phyloP scores from a whole-genome alignment of 2,888 invertebrate species.

The Sarcophaga caerulescens region DNA sequence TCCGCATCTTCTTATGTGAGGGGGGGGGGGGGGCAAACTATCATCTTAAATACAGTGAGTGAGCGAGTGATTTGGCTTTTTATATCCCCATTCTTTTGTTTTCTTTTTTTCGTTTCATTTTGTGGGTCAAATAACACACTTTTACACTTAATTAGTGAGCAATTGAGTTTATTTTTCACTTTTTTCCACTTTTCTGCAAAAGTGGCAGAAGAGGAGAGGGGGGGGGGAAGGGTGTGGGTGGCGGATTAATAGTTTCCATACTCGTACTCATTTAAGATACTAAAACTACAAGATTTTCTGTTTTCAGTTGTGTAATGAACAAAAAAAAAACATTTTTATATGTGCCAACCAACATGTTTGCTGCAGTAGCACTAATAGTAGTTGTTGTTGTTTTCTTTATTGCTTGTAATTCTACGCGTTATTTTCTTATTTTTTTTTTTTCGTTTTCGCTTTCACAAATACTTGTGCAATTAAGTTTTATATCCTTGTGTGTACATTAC shows the following conservation, averaged over 20 bases:
- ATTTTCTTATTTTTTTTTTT: neutral
- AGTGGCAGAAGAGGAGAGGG: no score
- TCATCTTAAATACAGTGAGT: no score
- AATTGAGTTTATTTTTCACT: conserved; percentile 25
- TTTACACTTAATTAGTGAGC: conserved; percentile 59
- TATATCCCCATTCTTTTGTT: neutral
- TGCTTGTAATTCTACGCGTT: neutral
- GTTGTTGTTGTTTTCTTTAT: neutral
- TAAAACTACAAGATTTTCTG: neutral
- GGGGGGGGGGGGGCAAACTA: no score
- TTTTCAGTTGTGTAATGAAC: neutral
- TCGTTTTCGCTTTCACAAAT: neutral
- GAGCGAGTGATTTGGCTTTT: neutral
- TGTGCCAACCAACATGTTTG: neutral
- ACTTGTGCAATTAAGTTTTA: neutral
- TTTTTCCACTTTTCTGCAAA: neutral
- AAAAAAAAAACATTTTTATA: neutral
- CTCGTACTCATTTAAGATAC: neutral
- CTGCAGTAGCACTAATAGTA: neutral
- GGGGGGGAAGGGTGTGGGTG: accelerated
- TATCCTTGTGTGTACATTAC: neutral
- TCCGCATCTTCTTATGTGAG: no score
- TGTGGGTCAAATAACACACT: conserved; percentile 48
- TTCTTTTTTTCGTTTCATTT: neutral
- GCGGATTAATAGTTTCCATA: neutral